Evolutionary conservation across 1,140 invertebrate species (phyloP), one percentile per base, ranked within the genome.

Genomic region (Aporrectodea caliginosa): DNA sequence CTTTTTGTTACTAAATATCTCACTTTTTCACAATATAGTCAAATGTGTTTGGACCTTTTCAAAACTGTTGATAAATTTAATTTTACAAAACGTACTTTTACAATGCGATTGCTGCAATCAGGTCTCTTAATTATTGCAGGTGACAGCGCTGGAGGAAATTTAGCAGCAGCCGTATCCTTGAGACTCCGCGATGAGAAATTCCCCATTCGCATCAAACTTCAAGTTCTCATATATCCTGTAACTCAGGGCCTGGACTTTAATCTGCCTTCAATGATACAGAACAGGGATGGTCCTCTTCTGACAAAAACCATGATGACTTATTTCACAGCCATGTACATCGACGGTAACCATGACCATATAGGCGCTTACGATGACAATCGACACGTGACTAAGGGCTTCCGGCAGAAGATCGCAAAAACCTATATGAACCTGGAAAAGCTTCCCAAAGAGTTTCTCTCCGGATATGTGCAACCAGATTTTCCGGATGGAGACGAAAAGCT

Each of bases 251-350:
- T 73, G 32, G 68, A 74, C 76, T 69, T 81, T 27, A 73, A 73
- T 76, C 85, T 84, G 2, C 87, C 87, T 12, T 88, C 87, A 1
- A 84, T 81, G 69, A 16, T 43, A 2, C 31, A 81, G 35, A 82
- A 82, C 69, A n/a, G 77, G 1, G 58, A 77, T 30, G 68, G 77
- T 22, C 34, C 69, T 31, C 32, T 80, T 35, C 68, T 82, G 43
- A 74, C 77, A 14, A 70, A 69, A 29, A 34, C 32, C 31, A 68
- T 27, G 12, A 78, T 81, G 76, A 43, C 73, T 70, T 30, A 73
- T 16, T 73, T 74, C 43, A 58, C 43, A 6, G 43, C 43, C 43
- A 58, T 58, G 43, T 58, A 58, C 43, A 6, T 58, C 6, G 43
- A 58, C 43, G 43, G 43, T 22, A 58, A 22, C 6, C 6, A 22